Conservation (phyloP, 2,797 vertebrate species). For the Mionectes olivaceus region DNA sequence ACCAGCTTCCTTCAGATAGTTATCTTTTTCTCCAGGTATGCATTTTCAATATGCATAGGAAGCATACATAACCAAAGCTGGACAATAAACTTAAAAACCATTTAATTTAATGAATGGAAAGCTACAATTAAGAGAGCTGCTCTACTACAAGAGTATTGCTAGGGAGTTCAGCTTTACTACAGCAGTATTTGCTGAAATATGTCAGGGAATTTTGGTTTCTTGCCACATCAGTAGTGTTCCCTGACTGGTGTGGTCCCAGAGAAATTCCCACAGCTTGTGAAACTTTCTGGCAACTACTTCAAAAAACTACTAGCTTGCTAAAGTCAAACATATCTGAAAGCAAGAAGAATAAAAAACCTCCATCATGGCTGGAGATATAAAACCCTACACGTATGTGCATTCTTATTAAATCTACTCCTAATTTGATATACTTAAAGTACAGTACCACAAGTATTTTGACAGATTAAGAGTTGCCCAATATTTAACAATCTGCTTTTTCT, state of each 20-base stretch:
- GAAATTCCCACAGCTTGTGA: background rate
- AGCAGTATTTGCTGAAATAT: background rate
- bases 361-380: background rate
- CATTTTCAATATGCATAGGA: background rate
- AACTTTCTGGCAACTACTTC: background rate
- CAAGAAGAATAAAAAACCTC: background rate
- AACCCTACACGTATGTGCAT: background rate
- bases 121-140: background rate
- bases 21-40: background rate
- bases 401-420: background rate
- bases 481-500: background rate
- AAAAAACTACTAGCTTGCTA: background rate
- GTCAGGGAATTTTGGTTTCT: background rate
- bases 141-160: background rate
- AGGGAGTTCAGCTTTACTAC: background rate
- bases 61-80: background rate
- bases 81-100: background rate
- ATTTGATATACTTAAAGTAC: background rate
- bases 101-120: background rate
- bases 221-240: background rate
- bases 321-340: conserved; percentile 5
- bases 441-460: background rate
- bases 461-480: background rate
- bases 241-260: background rate
- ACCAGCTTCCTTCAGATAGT: background rate